Base-by-base conservation (phyloP, 2,113 vertebrate species). In the Psophia crepitans region DNA sequence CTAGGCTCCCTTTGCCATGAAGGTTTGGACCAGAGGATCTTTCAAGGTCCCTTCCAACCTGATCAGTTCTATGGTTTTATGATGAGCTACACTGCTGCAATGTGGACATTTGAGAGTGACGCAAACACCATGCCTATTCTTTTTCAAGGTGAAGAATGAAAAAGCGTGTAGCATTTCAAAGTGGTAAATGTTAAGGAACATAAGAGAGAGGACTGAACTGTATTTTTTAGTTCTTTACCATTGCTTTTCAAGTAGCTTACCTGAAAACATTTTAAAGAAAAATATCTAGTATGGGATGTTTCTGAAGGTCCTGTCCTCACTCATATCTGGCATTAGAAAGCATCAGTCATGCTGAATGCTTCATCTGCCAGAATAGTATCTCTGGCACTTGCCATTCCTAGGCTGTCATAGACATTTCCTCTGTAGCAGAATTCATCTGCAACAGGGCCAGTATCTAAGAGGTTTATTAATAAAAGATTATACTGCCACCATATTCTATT, bases 401-500 rank as follows among this genome's bases (percentile, higher is more conserved):
- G 57, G 35, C 76, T 84, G 71, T 68, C 66, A 95, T 23, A 76
- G 88, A 58, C 9, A 60, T 69, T 70, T 93, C 54, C 60, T 95
- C 65, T 41, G 51, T 35, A 79, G 65, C 32, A 89, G 77, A 93
- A 96, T 85, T 73, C 43, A 76, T 74, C 49, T 61, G 58, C 68
- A 92, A 60, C 20, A 68, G 32, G 54, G 19, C 6, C 19, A 80
- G 54, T 80, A 69, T 76, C 77, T 77, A 87, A 76, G 24, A 89
- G 21, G 11, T 26, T 79, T 92, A 91, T 93, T 96, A 96, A 95
- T 95, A 91, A 95, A 97, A 97, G 49, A 83, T 89, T 89, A 84
- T 58, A 64, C 35, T 46, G 60, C 12, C 41, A 84, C n/a, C 5
- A 2, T 79, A 76, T 79, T 87, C 51, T 92, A 32, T 58, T 83